Evolutionary conservation across 2,888 invertebrate species (phyloP), one percentile per base, ranked within the genome.

Genomic region (Crocallis elinguaria): DNA sequence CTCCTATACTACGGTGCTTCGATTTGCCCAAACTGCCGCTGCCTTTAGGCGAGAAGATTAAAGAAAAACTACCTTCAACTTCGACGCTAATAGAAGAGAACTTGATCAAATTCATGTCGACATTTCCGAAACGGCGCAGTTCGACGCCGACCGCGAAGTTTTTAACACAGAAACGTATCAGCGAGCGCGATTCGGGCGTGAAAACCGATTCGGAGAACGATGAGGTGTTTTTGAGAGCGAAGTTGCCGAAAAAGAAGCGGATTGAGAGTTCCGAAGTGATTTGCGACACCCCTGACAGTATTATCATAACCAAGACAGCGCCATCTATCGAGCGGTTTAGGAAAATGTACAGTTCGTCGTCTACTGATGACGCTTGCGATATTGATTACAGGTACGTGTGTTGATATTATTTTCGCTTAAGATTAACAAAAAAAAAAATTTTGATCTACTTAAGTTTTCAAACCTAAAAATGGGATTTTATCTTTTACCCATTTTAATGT

Each of bases 161-260:
- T 25, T 39, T 78, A 0, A 63, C 69, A 0, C 75, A 79, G 4
- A 86, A 82, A 35, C 48, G 83, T 0, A 73, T 83, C 0, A 73
- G 77, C 2, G 75, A 82, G 0, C 57, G 86, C 0, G 80, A 79
- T 0, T 82, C 83, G 0, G 86, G 86, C 0, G 76, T 72, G 0
- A 89, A 86, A 27, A 86, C 87, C 0, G 89, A 89, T 38, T 84
- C 87, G 0, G 89, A 89, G 23, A 84, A 84, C 3, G 88, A 88
- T 12, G 82, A 84, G 0, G 66, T 69, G 0, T 72, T 77, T 4
- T 0, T 69, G 0, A 74, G 72, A 25, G 49, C 55, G 0, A 36
- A 64, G 25, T 38, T 64, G 2, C 57, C 51, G 1, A 64, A 64
- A 0, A 64, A 59, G 21, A 49, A 58, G 1, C 60, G 39, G n/a